Conservation (phyloP, 2,113 vertebrate species). For the Ascaphus truei region DNA sequence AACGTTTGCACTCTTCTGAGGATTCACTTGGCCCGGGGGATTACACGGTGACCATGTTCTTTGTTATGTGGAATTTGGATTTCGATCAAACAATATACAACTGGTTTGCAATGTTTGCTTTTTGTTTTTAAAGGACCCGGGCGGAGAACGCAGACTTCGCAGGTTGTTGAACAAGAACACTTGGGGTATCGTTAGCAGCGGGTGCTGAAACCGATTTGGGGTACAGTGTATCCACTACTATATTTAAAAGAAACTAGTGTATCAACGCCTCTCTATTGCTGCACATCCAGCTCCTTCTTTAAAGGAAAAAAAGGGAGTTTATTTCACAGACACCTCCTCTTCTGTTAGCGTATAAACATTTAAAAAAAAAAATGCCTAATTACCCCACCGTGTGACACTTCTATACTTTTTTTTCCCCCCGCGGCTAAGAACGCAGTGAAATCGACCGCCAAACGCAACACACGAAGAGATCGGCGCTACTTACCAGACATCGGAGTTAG, state of each 20-base stretch:
- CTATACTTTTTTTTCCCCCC: too few species aligned
- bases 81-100: background rate
- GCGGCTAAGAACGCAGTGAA: too few species aligned
- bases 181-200: too few species aligned
- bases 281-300: too few species aligned
- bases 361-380: too few species aligned
- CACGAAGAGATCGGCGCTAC: slow-evolving; percentile 3
- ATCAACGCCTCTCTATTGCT: too few species aligned
- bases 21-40: background rate
- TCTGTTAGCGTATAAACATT: too few species aligned
- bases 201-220: background rate
- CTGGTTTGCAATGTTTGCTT: background rate
- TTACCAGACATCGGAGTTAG: slow-evolving; percentile 97
- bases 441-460: too few species aligned
- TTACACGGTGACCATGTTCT: background rate
- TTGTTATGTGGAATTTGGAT: background rate
- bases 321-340: too few species aligned
- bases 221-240: background rate
- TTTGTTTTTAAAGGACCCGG: background rate
- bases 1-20: background rate
- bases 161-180: background rate
- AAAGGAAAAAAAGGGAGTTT: too few species aligned
- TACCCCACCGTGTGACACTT: too few species aligned
- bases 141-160: background rate
- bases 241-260: too few species aligned